These are phyloP conservation scores for Pterois miles DNA, from an alignment of 2,797 vertebrate genomes.

Conservation along the genomic window DNA sequence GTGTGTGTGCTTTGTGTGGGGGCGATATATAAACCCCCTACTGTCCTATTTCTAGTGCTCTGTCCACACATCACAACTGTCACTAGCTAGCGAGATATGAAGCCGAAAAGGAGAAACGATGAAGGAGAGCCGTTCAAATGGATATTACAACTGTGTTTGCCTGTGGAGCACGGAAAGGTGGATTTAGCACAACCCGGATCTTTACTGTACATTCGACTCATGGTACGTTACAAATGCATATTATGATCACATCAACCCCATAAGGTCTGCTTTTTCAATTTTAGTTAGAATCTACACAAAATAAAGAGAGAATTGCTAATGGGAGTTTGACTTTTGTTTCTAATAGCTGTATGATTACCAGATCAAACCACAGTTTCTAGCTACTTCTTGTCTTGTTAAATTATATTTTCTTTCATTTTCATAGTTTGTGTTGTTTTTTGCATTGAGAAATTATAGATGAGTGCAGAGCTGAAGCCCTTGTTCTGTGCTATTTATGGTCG, in stretches of 20 bases:
- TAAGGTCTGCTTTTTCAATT: not conserved
- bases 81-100: constrained; percentile 70
- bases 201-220: constrained; percentile 42
- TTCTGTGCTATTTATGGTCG: not conserved
- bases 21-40: constrained; percentile 72
- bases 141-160: constrained; percentile 53
- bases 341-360: too few species aligned
- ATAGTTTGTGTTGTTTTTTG: not conserved
- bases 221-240: constrained; percentile 66
- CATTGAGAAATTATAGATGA: not conserved
- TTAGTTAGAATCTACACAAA: not conserved
- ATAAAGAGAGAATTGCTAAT: not conserved
- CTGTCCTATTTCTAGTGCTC: constrained; percentile 70
- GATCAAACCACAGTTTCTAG: constrained; percentile 14
- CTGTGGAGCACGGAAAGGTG: constrained; percentile 50
- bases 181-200: constrained; percentile 58
- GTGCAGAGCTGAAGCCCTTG: not conserved
- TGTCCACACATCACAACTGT: constrained; percentile 77
- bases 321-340: not conserved
- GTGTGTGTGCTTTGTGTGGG: constrained; percentile 54
- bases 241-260: constrained; percentile 26
- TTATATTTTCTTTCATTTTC: not conserved
- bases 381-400: constrained; percentile 18
- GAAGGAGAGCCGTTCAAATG: constrained; percentile 42
- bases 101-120: constrained; percentile 50